Base-by-base conservation (phyloP, 2,113 vertebrate species). In the Fulica atra region DNA sequence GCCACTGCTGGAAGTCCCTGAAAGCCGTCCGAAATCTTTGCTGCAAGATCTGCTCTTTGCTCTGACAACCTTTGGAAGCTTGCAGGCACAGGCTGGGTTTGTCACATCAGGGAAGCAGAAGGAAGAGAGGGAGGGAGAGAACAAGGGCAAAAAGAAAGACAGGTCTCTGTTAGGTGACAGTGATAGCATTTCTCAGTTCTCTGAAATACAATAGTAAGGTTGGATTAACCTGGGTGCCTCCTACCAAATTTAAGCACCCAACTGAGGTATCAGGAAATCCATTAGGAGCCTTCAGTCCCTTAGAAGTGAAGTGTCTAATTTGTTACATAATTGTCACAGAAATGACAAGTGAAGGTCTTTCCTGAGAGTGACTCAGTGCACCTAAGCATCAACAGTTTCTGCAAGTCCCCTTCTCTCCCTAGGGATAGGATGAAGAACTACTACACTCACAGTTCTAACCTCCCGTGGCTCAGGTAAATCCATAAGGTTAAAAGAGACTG, bases 1-100 rank as follows among this genome's bases (percentile, higher is more conserved):
- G 95, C 99, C 99, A 99, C 95, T 99, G 99, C 92, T 99, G 99
- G 96, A 99, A 99, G 77, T 99, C 99, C 82, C 99, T 98, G 92
- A 98, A 98, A 46, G 98, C 98, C 2, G 96, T 98, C 44, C 98
- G 98, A 96, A 99, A 99, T 86, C 99, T 98, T 94, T 99, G 99
- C 93, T 99, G 99, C 97, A 99, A 97, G 92, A 98, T 97, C 92
- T 99, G 98, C 97, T 99, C 99, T 97, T 99, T 99, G 96, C 98
- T 99, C 97, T 99, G 99, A 98, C 99, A 99, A 94, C 98, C 98
- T 96, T 99, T 98, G 69, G 99, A 99, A 46, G 99, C 99, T 97
- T 99, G 98, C 59, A 99, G 98, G 93, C 98, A 99, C 93, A 99
- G 98, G 57, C 99, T 99, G 97, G 74, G 69, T 86, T 81, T 86